Conservation (phyloP, 2,797 vertebrate genomes). For the Sebastes hopkinsi region DNA sequence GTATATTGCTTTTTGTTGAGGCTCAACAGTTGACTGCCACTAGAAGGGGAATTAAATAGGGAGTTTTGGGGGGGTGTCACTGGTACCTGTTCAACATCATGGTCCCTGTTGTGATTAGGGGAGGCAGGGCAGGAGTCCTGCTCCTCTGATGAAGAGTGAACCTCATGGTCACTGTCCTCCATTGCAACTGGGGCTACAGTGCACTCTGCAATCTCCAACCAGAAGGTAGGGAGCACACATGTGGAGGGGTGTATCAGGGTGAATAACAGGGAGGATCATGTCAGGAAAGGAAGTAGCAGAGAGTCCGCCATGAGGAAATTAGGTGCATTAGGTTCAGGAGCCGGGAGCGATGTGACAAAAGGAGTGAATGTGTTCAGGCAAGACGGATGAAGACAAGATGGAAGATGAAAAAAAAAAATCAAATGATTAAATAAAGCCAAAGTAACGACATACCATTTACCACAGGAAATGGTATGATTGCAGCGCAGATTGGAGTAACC, state of each 20-base stretch:
- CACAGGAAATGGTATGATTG: slow-evolving; percentile 25
- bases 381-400: slow-evolving; percentile 13
- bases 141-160: slow-evolving; percentile 76
- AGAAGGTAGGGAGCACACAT: slow-evolving; percentile 35
- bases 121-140: slow-evolving; percentile 69
- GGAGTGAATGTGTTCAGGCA: background rate
- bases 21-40: background rate
- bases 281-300: background rate
- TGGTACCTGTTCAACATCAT: slow-evolving; percentile 74
- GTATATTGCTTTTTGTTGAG: background rate
- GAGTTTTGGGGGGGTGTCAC: background rate
- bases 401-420: slow-evolving; percentile 10
- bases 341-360: background rate
- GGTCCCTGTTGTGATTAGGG: slow-evolving; percentile 62
- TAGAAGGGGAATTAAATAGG: background rate
- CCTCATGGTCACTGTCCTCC: slow-evolving; percentile 81
- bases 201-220: slow-evolving; percentile 79
- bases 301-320: slow-evolving; percentile 1
- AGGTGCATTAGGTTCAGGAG: background rate
- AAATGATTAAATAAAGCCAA: slow-evolving; percentile 45
- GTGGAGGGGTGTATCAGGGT: background rate
- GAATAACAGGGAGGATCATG: background rate
- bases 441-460: slow-evolving; percentile 19
- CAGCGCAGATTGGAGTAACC: slow-evolving; percentile 2
- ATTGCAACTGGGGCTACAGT: slow-evolving; percentile 74